Evolutionary conservation across 2,797 vertebrate species (phyloP), one percentile per base, ranked within the genome.

Genomic region (Megalops cyprinoides): DNA sequence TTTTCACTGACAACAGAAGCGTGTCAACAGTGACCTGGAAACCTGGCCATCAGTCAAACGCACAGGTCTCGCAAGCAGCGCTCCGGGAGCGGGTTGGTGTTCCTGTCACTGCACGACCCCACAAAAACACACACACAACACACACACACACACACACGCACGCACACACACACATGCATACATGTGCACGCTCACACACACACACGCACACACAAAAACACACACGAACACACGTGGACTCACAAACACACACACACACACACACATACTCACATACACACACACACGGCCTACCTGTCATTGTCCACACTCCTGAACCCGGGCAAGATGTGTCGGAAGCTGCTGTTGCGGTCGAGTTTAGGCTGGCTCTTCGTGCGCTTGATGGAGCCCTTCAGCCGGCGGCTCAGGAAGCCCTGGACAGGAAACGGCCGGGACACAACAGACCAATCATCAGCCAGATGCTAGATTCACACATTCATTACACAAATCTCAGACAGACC

Each of bases 321-420:
- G 34, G 98, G 98, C 71, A 99, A 94, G 91, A 99, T 97, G 95
- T 99, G 97, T 87, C 97, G 95, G 94, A 99, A 99, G 94, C 98
- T 99, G 96, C 97, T 97, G 96, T 98, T 98, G 86, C 97, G 95
- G 87, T 99, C 97, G 39, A 99, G 97, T 91, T 98, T 98, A 88
- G 98, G 97, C 87, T 99, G 98, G 93, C 98, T 99, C 95, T 99
- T 99, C 90, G 98, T 99, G 88, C 97, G 95, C 91, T 99, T 99
- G 93, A 99, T 99, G 83, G 98, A 99, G 87, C 98, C 98, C 91
- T 99, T 99, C 88, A 99, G 94, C 88, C 97, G 96, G 4, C 97
- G 97, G 94, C 98, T 98, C 86, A 99, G 94, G 90, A 99, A 98
- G 83, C 98, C 97, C 97, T 99, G 93, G 67, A 90, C 85, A 84